Evolutionary conservation across 2,888 invertebrate species (phyloP).

Genomic region (Patella caerulea): DNA sequence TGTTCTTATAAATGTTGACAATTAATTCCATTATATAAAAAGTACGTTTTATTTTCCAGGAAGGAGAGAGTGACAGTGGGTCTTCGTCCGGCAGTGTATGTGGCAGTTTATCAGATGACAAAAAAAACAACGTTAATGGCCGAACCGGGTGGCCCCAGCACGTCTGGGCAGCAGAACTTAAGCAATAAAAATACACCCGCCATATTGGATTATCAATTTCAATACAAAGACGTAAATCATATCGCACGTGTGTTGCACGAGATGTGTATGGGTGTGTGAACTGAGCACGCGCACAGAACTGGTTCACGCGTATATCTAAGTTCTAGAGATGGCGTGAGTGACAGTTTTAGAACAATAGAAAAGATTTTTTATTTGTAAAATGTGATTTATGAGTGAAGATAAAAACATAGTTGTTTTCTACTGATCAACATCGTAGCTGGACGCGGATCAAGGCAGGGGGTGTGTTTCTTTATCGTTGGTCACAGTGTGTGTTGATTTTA

Average conservation of each 20-base stretch:
- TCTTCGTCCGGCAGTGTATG: conserved; percentile 37
- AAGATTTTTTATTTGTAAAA: no score
- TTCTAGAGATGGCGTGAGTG: no score
- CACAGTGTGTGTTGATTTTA: no score
- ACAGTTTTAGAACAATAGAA: no score
- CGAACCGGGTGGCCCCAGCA: conserved; percentile 98
- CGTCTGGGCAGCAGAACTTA: conserved; percentile 87
- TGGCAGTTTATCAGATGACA: conserved; percentile 46
- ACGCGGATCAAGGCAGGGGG: no score
- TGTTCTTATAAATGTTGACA: not conserved
- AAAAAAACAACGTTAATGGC: conserved; percentile 77
- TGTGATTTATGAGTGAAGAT: no score
- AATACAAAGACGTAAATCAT: not conserved
- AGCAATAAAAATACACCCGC: conserved; percentile 39
- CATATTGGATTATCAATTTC: conserved; percentile 2
- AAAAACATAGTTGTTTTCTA: no score
- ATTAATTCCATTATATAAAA: not conserved
- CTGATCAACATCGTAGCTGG: no score
- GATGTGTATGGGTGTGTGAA: not conserved
- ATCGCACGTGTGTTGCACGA: conserved; percentile 7
- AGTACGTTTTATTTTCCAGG: conserved; percentile 33
- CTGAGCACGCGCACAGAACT: conserved; percentile 9
- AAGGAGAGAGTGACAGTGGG: conserved; percentile 14
- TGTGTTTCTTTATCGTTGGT: no score
- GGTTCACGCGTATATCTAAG: not conserved